Evolutionary conservation across 2,888 invertebrate genomes (phyloP).

Genomic region (Pasiphila rectangulata): DNA sequence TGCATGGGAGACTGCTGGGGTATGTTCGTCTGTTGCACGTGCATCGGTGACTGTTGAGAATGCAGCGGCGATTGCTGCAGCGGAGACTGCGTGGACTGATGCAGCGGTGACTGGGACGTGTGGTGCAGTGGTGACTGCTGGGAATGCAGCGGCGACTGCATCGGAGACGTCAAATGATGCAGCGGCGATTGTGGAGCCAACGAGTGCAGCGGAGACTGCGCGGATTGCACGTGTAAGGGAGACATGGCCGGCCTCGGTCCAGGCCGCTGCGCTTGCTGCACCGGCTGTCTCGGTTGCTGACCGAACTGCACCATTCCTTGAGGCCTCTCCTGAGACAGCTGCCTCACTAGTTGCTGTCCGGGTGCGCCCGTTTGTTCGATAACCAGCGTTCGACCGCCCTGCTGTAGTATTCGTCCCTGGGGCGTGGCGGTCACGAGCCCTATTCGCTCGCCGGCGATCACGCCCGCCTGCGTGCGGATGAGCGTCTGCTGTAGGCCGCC

Average conservation of each 20-base stretch:
- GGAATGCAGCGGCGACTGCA: conserved; percentile 52
- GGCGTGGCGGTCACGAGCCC: conserved; percentile 62
- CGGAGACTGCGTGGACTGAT: conserved; percentile 54
- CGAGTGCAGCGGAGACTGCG: conserved; percentile 56
- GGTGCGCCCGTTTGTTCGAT: conserved; percentile 66
- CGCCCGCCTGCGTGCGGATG: conserved; percentile 62
- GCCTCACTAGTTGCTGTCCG: conserved; percentile 61
- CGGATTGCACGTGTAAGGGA: conserved; percentile 47
- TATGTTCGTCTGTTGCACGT: conserved; percentile 68
- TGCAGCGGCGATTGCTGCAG: conserved; percentile 58
- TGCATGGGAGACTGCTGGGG: conserved; percentile 63
- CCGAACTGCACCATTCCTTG: conserved; percentile 65
- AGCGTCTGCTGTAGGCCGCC: conserved; percentile 63
- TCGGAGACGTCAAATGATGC: conserved; percentile 51
- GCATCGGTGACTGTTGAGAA: conserved; percentile 61
- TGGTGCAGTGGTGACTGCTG: conserved; percentile 62
- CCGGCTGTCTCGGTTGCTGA: conserved; percentile 44
- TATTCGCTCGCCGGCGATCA: conserved; percentile 65
- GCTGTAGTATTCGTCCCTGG: conserved; percentile 35
- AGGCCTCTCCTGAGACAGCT: conserved; percentile 42
- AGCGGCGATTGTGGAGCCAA: conserved; percentile 38
- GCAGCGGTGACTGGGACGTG: conserved; percentile 43
- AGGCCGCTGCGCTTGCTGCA: conserved; percentile 24
- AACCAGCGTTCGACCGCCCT: conserved; percentile 65
- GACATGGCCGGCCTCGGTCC: conserved; percentile 67